Evolutionary conservation across 2,113 vertebrate genomes (phyloP).

Genomic region (Onychorhynchus coronatus): DNA sequence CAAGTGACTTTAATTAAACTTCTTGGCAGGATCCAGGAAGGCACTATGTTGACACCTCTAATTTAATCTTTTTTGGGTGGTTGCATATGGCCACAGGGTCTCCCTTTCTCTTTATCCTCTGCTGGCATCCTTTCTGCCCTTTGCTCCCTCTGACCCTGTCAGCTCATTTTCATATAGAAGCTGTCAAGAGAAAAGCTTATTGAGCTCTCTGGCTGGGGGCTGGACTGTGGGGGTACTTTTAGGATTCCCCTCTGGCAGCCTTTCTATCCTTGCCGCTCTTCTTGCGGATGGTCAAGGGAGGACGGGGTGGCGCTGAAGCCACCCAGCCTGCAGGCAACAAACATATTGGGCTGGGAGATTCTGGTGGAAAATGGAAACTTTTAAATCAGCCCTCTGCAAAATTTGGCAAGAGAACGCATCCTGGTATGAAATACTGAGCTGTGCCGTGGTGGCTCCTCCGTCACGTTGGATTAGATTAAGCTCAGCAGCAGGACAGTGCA

Average conservation of each 20-base stretch:
- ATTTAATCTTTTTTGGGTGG: not conserved
- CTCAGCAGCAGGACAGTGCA: not conserved
- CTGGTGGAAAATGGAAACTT: not conserved
- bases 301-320: not conserved
- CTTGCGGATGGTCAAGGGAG: not conserved
- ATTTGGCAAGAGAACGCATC: not conserved
- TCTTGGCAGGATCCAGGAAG: not conserved
- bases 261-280: not conserved
- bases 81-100: not conserved
- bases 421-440: not conserved
- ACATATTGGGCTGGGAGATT: accelerated
- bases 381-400: not conserved
- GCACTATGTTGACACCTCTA: not conserved
- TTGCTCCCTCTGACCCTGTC: not conserved
- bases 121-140: not conserved
- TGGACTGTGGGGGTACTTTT: not conserved
- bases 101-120: not conserved
- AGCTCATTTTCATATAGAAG: accelerated
- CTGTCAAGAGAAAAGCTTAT: accelerated
- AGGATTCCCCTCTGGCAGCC: not conserved
- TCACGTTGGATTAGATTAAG: not conserved
- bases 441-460: not conserved
- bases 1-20: constrained; percentile 42
- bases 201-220: not conserved
- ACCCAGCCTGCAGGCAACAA: not conserved